These are phyloP conservation scores for Temnothorax unifasciatus DNA, from an alignment of 2,888 invertebrate genomes.

Conservation along the genomic window DNA sequence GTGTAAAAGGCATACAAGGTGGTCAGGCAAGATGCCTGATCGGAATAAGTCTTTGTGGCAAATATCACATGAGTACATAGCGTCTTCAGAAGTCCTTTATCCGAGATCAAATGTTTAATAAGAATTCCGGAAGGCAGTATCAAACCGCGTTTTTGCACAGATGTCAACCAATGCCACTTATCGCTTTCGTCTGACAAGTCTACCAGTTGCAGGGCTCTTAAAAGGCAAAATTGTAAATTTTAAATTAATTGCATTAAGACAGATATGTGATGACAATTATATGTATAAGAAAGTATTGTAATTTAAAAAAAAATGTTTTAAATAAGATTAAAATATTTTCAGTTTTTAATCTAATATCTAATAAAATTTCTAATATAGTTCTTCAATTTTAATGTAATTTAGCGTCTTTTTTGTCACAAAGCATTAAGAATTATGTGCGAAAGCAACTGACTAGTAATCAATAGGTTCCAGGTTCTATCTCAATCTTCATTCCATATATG, in stretches of 20 bases:
- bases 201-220: conserved; percentile 91
- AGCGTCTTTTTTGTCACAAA: background rate
- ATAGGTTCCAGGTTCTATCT: too few relatives aligned
- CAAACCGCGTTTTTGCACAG: conserved; percentile 92
- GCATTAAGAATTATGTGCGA: background rate
- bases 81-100: conserved; percentile 89
- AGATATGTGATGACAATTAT: background rate
- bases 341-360: background rate
- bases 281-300: background rate
- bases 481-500: too few relatives aligned
- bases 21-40: conserved; percentile 89
- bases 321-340: background rate
- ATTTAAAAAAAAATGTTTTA: too few relatives aligned
- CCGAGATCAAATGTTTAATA: conserved; percentile 90
- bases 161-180: conserved; percentile 92
- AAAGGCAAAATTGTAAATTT: conserved; percentile 27
- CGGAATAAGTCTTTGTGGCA: conserved; percentile 89
- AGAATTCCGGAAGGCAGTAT: conserved; percentile 91
- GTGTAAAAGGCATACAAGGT: conserved; percentile 94
- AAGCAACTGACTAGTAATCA: too few relatives aligned
- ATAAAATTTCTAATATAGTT: background rate
- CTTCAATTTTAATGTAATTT: background rate
- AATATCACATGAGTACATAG: conserved; percentile 88
- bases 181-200: conserved; percentile 89
- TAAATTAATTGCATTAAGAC: conserved; percentile 1